Percentiles rank a stretch among this genome's conserved stretches.
Conservation (phyloP, 2,797 vertebrate genomes). For the Mormyrops attenuatus region DNA sequence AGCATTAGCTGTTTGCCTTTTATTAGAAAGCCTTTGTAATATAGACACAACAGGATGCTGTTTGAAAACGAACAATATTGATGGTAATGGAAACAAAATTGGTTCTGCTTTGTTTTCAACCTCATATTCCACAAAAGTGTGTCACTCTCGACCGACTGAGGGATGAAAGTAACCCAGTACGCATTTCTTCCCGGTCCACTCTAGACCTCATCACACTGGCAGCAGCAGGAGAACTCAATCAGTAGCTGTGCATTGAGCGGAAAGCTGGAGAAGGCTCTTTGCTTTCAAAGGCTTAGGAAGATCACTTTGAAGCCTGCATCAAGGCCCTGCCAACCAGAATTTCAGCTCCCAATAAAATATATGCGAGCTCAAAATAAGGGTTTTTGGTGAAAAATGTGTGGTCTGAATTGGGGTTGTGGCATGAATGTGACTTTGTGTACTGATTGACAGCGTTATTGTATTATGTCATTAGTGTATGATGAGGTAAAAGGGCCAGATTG, state of each 20-base stretch:
- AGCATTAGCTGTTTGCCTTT: conserved; percentile 11
- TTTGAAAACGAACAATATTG: conserved; percentile 22
- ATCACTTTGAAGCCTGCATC: conserved; percentile 34
- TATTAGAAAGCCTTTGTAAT: conserved; percentile 3
- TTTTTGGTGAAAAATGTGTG: background rate
- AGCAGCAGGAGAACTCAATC: conserved; percentile 19
- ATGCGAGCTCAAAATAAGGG: conserved; percentile 15
- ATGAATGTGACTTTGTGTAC: conserved; percentile 10
- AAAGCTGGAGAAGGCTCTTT: conserved; percentile 6
- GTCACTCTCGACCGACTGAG: background rate
- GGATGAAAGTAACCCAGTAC: background rate
- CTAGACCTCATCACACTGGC: background rate
- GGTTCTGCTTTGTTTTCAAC: background rate
- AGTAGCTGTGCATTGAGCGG: conserved; percentile 11
- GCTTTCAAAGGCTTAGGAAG: conserved; percentile 32
- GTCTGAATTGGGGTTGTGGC: background rate
- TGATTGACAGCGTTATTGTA: background rate
- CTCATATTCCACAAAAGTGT: background rate
- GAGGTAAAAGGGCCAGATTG: background rate
- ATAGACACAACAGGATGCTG: conserved; percentile 13
- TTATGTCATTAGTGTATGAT: background rate
- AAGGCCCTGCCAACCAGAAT: conserved; percentile 23
- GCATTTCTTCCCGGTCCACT: background rate
- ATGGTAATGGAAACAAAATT: conserved; percentile 17
- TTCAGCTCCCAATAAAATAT: conserved; percentile 20